A percentile compares a stretch with the other conserved stretches of the same genome.
These are phyloP conservation scores for Blera fallax DNA, from an alignment of 2,888 invertebrate species.

Conservation along the genomic window DNA sequence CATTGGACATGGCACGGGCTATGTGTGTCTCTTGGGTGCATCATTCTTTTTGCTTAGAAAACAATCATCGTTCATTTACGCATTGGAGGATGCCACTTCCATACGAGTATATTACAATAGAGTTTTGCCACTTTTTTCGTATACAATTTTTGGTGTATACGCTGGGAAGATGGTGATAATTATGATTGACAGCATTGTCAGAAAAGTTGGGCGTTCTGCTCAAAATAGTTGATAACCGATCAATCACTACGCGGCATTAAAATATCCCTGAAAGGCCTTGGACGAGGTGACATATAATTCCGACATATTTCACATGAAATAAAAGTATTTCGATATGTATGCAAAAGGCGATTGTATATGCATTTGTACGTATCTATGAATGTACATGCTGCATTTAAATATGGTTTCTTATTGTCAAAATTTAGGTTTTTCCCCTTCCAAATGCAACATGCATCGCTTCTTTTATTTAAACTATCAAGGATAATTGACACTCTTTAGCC, in stretches of 20 bases:
- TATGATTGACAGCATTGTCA: slow-evolving; percentile 64
- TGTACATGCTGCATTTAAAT: not conserved
- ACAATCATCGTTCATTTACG: slow-evolving; percentile 45
- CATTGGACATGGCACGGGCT: slow-evolving; percentile 43
- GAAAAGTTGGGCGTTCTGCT: slow-evolving; percentile 38
- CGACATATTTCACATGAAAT: not conserved
- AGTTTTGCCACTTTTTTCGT: slow-evolving; percentile 27
- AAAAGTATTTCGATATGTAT: not conserved
- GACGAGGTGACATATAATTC: not conserved
- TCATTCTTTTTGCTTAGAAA: slow-evolving; percentile 40
- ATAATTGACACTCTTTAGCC: not conserved
- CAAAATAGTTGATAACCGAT: slow-evolving; percentile 36
- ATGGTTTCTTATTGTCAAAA: not conserved
- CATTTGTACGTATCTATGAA: not conserved
- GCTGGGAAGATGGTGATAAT: slow-evolving; percentile 38
- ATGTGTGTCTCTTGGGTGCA: slow-evolving; percentile 15
- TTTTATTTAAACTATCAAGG: not conserved
- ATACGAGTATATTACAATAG: slow-evolving; percentile 30
- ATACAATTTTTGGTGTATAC: slow-evolving; percentile 39
- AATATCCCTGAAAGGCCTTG: not conserved
- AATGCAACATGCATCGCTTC: not conserved
- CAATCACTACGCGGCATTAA: slow-evolving; percentile 35
- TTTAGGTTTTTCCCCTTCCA: not conserved
- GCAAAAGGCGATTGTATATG: not conserved
- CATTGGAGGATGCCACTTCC: slow-evolving; percentile 5